Evolutionary conservation across 1,140 invertebrate species (phyloP).

Genomic region (Wasmannia auropunctata): DNA sequence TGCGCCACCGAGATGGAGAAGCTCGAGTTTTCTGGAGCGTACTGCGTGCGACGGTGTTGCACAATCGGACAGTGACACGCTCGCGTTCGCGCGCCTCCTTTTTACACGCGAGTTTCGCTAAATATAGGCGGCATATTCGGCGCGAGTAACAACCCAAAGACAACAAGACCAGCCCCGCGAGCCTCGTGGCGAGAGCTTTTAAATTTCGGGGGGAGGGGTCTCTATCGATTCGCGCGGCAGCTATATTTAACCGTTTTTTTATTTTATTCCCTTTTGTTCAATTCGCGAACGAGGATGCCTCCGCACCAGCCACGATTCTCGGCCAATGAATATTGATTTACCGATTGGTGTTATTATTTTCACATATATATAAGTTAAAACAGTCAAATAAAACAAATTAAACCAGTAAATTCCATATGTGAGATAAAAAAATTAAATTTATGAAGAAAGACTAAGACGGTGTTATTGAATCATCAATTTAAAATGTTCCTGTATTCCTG

Average conservation of each 20-base stretch:
- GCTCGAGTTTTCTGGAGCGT: slow-evolving; percentile 62
- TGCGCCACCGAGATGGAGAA: slow-evolving; percentile 63
- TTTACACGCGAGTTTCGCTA: slow-evolving; percentile 66
- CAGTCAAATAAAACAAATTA: background rate
- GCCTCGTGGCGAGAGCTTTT: background rate
- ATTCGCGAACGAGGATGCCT: background rate
- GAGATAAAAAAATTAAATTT: background rate
- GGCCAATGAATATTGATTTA: background rate
- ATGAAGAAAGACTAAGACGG: background rate
- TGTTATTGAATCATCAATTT: background rate
- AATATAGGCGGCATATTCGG: slow-evolving; percentile 60
- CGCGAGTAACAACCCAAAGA: slow-evolving; percentile 51
- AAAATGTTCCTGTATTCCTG: background rate
- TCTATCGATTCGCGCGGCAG: slow-evolving; percentile 4
- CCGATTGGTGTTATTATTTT: slow-evolving; percentile 14
- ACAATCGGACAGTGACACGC: slow-evolving; percentile 72
- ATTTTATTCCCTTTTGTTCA: slow-evolving; percentile 13
- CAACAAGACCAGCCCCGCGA: slow-evolving; percentile 9
- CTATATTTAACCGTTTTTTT: slow-evolving; percentile 46
- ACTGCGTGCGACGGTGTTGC: slow-evolving; percentile 38
- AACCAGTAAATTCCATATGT: background rate
- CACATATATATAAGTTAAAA: background rate
- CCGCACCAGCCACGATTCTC: background rate
- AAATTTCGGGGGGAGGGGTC: slow-evolving; percentile 26
- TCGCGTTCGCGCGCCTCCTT: slow-evolving; percentile 51